Percentiles rank a stretch among this genome's conserved stretches.
Conservation (phyloP, 92 coral and sea anemone genomes). For the Bergia puertoricense region DNA sequence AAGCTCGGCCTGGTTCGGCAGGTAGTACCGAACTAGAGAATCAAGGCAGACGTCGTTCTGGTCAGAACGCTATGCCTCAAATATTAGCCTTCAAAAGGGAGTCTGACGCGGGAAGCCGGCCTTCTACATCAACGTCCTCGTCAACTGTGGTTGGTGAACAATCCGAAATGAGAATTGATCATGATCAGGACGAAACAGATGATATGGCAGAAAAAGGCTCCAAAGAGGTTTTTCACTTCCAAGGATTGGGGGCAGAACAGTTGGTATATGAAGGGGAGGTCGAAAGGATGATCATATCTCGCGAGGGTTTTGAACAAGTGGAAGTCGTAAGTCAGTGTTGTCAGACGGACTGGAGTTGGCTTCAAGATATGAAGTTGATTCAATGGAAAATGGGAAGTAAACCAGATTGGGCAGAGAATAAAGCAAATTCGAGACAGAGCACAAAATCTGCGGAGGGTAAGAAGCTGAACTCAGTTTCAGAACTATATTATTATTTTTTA, state of each 20-base stretch:
- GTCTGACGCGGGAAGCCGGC: slow-evolving; percentile 13
- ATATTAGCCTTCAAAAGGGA: slow-evolving; percentile 18
- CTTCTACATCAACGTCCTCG: slow-evolving; percentile 25
- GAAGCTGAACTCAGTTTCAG: background rate
- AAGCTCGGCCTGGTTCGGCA: slow-evolving; percentile 16
- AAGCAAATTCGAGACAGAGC: slow-evolving; percentile 32
- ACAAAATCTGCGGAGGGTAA: slow-evolving; percentile 28
- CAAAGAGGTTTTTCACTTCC: background rate
- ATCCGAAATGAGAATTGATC: background rate
- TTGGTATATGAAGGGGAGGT: slow-evolving; percentile 26
- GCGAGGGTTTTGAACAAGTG: slow-evolving; percentile 20
- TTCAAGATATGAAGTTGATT: slow-evolving; percentile 36
- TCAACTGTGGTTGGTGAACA: background rate
- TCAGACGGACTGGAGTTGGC: slow-evolving; percentile 42
- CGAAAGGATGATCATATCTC: slow-evolving; percentile 16
- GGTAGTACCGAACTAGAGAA: slow-evolving; percentile 7
- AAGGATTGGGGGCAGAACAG: slow-evolving; percentile 11
- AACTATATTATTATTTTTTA: too few relatives aligned
- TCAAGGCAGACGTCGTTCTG: background rate
- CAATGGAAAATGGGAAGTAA: slow-evolving; percentile 26
- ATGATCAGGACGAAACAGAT: background rate
- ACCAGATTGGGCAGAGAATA: slow-evolving; percentile 17
- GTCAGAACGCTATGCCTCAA: background rate
- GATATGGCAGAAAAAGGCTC: background rate
- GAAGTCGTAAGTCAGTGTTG: slow-evolving; percentile 36